phyloP scores from a whole-genome alignment of 2,797 vertebrate species.

The Smutsia gigantea region DNA sequence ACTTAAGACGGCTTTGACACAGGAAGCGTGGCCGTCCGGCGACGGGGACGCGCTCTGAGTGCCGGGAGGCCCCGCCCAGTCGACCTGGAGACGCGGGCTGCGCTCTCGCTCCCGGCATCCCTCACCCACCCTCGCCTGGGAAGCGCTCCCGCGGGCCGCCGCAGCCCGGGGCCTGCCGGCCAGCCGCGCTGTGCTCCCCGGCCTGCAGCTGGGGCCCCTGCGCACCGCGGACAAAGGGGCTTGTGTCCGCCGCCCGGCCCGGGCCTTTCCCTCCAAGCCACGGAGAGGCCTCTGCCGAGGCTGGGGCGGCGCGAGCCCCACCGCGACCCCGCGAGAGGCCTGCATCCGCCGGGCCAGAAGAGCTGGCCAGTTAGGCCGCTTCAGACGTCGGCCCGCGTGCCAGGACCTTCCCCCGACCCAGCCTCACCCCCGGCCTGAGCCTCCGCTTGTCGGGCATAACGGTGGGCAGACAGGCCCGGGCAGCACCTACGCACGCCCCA shows the following conservation, averaged over 20 bases:
- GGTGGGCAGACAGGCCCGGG: no score
- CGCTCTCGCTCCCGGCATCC: neutral
- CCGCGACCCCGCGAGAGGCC: neutral
- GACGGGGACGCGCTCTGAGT: neutral
- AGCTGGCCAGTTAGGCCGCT: no score
- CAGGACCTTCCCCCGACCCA: neutral
- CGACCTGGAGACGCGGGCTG: neutral
- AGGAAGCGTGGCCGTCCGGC: neutral
- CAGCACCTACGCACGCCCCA: neutral
- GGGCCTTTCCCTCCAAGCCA: conserved; percentile 26
- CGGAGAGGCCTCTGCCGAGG: neutral
- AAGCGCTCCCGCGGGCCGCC: neutral
- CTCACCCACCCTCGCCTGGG: neutral
- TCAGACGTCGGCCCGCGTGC: neutral
- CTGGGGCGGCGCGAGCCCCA: neutral
- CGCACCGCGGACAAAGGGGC: neutral
- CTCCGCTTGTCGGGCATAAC: neutral
- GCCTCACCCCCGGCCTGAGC: rapidly evolving
- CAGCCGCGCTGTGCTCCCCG: neutral
- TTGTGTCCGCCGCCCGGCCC: neutral
- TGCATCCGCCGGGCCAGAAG: no score
- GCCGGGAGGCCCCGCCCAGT: neutral
- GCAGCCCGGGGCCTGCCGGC: neutral
- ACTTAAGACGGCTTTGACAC: neutral
- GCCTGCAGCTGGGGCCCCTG: neutral